Evolutionary conservation across 92 coral and sea anemone genomes (phyloP), one percentile per base, ranked within the genome.

Genomic region (Epizoanthus ramosus): DNA sequence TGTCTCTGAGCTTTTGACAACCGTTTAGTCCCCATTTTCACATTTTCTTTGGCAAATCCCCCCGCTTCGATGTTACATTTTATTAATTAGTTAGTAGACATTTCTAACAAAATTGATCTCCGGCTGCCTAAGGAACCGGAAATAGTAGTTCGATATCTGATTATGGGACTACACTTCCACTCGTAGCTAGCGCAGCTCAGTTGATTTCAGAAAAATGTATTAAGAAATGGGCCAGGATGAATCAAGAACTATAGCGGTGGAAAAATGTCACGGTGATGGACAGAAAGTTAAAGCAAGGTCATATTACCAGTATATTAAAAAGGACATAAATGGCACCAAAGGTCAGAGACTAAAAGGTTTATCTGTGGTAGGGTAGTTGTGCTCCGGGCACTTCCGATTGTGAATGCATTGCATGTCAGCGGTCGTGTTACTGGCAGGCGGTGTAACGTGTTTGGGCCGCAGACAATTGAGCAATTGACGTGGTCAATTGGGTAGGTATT

Each of bases 381-480:
- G 70, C 82, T 69, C 22, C 24, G n/a, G 71, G 82, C 82, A 60
- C 70, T 61, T 77, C 82, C 82, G 82, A 22, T 77, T 39, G 47
- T 43, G 68, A 77, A 77, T 77, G 22, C 57, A 77, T 61, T 77
- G 71, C 71, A 77, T 69, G 82, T 77, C 82, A 77, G 82, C 69
- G 70, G 81, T 19, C 63, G 70, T 21, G 68, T 6, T 43, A 54
- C 47, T 71, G 57, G 76, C 82, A 77, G 66, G 53, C 43, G 56
- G 63, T 24, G 68, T 19, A 58, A 23, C 71, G n/a, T 37, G 18
- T 17, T 19, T 66, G n/a, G 71, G 16, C 31, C 17, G 37, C 82
- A 60, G 82, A 61, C 82, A 19, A 60, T 19, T 45, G 33, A 21
- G 16, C 22, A 77, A 77, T 16, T 77, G 58, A 77, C 69, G 81